Conservation (phyloP, 92 coral and sea anemone species). For the Epizoanthus stellaris region DNA sequence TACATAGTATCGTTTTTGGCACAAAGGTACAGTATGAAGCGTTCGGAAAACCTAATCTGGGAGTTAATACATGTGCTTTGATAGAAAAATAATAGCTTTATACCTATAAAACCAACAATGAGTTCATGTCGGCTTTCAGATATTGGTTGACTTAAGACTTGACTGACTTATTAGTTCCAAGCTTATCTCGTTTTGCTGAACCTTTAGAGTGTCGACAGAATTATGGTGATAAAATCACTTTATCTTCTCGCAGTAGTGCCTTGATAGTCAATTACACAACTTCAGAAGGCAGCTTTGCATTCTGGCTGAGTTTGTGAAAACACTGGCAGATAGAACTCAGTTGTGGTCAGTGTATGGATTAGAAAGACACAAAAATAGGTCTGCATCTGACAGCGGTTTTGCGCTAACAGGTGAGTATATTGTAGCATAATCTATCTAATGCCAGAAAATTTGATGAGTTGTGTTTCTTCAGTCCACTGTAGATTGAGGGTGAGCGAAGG, state of each 20-base stretch:
- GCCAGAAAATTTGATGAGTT: slow-evolving; percentile 11
- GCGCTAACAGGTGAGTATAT: neutral
- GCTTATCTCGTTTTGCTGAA: slow-evolving; percentile 17
- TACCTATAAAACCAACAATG: slow-evolving; percentile 40
- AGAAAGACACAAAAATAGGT: neutral
- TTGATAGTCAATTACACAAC: slow-evolving; percentile 16
- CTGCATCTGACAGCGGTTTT: neutral
- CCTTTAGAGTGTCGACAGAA: slow-evolving; percentile 11
- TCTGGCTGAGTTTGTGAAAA: slow-evolving; percentile 1
- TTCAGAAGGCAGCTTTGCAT: slow-evolving; percentile 18
- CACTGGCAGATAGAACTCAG: neutral
- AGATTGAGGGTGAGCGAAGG: slow-evolving; percentile 7
- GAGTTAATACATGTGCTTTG: slow-evolving; percentile 26
- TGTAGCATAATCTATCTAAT: neutral
- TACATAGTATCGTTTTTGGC: neutral
- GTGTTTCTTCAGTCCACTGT: neutral
- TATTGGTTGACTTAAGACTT: slow-evolving; percentile 4
- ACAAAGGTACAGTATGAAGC: slow-evolving; percentile 5
- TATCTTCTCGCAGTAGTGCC: slow-evolving; percentile 6
- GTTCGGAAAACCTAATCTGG: neutral
- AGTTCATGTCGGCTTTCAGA: neutral
- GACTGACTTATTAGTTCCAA: slow-evolving; percentile 9
- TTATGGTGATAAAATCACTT: slow-evolving; percentile 1
- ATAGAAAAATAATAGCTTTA: slow-evolving; percentile 29
- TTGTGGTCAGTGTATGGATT: neutral